Evolutionary conservation across 1,140 invertebrate species (phyloP).

Genomic region (Spodoptera litura): DNA sequence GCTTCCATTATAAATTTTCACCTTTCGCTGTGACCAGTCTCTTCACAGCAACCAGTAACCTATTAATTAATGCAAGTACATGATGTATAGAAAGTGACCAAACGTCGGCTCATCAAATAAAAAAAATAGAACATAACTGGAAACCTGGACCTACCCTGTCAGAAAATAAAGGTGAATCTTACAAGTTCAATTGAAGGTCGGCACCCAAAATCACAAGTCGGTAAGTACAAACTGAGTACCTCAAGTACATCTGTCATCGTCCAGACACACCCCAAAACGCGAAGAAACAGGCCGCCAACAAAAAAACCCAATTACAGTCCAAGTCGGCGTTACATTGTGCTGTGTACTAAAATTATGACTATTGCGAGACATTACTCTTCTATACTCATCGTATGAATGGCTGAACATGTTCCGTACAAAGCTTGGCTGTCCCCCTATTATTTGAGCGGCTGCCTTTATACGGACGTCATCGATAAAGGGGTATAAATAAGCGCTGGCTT

Average conservation of each 20-base stretch:
- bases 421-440: conserved; percentile 73
- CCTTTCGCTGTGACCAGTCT: no score
- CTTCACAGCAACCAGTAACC: no score
- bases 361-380: conserved; percentile 71
- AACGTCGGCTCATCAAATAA: no score
- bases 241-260: neutral
- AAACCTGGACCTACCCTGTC: no score
- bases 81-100: no score
- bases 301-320: conserved; percentile 41
- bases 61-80: no score
- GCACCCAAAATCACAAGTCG: no score
- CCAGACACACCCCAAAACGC: neutral
- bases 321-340: conserved; percentile 56
- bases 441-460: conserved; percentile 76
- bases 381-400: conserved; percentile 74
- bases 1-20: no score
- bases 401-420: conserved; percentile 71
- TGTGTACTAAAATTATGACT: conserved; percentile 69
- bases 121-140: no score
- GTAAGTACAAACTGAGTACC: no score
- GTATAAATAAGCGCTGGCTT: conserved; percentile 75
- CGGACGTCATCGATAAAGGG: conserved; percentile 72
- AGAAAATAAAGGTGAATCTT: no score
- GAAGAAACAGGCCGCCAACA: conserved; percentile 9
- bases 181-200: no score